Evolutionary conservation across 2,888 invertebrate genomes (phyloP).

Genomic region (Sceliomorpha sp.): DNA sequence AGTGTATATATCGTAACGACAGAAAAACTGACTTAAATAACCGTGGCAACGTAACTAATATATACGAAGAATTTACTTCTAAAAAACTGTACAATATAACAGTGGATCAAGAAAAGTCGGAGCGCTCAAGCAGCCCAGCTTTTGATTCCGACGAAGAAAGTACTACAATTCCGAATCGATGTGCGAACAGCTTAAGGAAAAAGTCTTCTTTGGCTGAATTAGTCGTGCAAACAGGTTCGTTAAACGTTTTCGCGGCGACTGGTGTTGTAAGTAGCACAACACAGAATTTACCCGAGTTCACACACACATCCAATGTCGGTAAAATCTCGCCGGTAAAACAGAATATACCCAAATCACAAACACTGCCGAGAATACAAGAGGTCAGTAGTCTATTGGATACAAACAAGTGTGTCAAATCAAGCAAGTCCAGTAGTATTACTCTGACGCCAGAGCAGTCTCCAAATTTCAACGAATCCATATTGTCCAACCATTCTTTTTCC

Average conservation of each 20-base stretch:
- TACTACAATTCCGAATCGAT: slow-evolving; percentile 72
- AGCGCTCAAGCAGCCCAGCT: slow-evolving; percentile 94
- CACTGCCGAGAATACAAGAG: slow-evolving; percentile 85
- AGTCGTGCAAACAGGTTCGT: slow-evolving; percentile 85
- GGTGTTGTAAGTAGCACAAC: slow-evolving; percentile 66
- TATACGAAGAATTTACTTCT: slow-evolving; percentile 48
- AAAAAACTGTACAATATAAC: slow-evolving; percentile 66
- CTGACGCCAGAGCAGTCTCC: slow-evolving; percentile 76
- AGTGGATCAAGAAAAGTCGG: slow-evolving; percentile 86
- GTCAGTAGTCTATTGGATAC: slow-evolving; percentile 85
- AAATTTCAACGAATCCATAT: slow-evolving; percentile 60
- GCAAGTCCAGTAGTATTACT: slow-evolving; percentile 77
- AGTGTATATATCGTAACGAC: slow-evolving; percentile 35
- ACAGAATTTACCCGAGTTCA: slow-evolving; percentile 66
- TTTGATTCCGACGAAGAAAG: slow-evolving; percentile 98
- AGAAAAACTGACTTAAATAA: slow-evolving; percentile 72
- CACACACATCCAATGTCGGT: slow-evolving; percentile 54
- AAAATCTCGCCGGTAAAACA: slow-evolving; percentile 66
- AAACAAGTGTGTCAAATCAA: slow-evolving; percentile 81
- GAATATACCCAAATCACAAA: slow-evolving; percentile 74
- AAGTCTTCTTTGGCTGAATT: slow-evolving; percentile 86
- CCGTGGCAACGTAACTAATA: slow-evolving; percentile 62
- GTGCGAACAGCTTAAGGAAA: slow-evolving; percentile 81
- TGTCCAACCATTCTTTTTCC: slow-evolving; percentile 44
- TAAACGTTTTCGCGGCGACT: slow-evolving; percentile 76